These are phyloP conservation scores for Anoplolepis gracilipes DNA, from an alignment of 1,140 invertebrate species.

Conservation along the genomic window DNA sequence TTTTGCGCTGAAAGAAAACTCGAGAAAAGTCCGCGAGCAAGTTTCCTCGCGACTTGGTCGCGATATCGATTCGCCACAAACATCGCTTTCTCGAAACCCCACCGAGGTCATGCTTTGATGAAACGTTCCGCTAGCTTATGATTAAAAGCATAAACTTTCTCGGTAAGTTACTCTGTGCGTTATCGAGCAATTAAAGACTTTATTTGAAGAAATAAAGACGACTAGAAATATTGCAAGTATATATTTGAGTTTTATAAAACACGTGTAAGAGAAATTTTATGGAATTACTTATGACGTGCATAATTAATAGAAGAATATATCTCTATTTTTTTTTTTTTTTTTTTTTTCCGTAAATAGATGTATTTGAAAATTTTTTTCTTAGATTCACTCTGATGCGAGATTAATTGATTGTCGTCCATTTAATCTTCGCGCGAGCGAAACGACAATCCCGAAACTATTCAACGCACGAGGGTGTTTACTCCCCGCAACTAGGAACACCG, in stretches of 20 bases:
- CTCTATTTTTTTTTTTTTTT: neutral
- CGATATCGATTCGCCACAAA: slow-evolving; percentile 1
- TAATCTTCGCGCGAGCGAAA: neutral
- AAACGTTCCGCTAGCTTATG: slow-evolving; percentile 5
- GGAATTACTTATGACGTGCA: too few relatives aligned
- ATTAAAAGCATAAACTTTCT: neutral
- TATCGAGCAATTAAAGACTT: neutral
- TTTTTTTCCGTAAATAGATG: neutral
- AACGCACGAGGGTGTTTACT: slow-evolving; percentile 12
- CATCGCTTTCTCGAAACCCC: slow-evolving; percentile 22
- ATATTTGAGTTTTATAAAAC: too few relatives aligned
- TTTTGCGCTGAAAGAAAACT: slow-evolving; percentile 28
- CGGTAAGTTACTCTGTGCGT: neutral
- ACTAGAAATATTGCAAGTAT: too few relatives aligned
- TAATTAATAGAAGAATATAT: too few relatives aligned
- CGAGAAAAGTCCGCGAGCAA: slow-evolving; percentile 21
- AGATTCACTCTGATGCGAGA: neutral
- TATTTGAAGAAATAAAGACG: neutral
- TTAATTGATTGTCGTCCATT: slow-evolving; percentile 6
- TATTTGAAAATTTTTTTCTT: neutral
- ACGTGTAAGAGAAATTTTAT: too few relatives aligned
- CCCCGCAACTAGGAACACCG: slow-evolving; percentile 16
- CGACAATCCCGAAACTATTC: slow-evolving; percentile 12
- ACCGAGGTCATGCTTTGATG: neutral
- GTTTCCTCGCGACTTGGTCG: neutral